Percentiles rank a stretch among this genome's conserved stretches.
Conservation (phyloP, 2,888 invertebrate species). For the Ctena decussata region DNA sequence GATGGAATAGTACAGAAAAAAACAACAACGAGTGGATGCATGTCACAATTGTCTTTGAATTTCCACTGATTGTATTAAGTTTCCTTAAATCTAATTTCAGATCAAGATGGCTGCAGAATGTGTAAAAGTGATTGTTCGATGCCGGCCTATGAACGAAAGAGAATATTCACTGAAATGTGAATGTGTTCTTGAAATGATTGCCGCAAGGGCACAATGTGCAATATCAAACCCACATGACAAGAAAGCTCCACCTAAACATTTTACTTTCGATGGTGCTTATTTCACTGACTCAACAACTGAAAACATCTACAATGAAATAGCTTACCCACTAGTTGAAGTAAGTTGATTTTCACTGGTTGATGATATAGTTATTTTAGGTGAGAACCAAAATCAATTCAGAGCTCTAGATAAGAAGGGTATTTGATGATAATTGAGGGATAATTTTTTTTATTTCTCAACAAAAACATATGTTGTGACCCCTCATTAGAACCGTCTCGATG, state of each 20-base stretch:
- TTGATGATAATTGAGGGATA: no score
- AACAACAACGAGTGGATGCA: no score
- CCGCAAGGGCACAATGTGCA: slow-evolving; percentile 89
- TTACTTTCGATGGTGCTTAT: slow-evolving; percentile 95
- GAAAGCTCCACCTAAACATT: slow-evolving; percentile 87
- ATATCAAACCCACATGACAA: slow-evolving; percentile 85
- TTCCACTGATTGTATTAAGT: no score
- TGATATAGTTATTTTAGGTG: no score
- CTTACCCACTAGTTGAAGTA: slow-evolving; percentile 93
- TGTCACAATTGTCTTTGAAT: no score
- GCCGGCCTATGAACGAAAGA: slow-evolving; percentile 94
- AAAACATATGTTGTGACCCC: no score
- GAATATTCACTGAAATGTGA: slow-evolving; percentile 91
- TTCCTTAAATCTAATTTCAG: not conserved
- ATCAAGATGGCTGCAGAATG: slow-evolving; percentile 88
- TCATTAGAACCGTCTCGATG: no score
- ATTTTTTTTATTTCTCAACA: no score
- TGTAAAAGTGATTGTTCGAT: slow-evolving; percentile 94
- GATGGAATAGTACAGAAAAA: no score
- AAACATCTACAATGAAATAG: slow-evolving; percentile 95
- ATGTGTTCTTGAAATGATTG: slow-evolving; percentile 88
- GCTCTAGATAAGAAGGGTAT: no score
- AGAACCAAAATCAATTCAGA: no score
- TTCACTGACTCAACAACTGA: slow-evolving; percentile 93
- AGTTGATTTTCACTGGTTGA: no score